Conservation (phyloP, 2,888 invertebrate species). For the Erpobdella octoculata region DNA sequence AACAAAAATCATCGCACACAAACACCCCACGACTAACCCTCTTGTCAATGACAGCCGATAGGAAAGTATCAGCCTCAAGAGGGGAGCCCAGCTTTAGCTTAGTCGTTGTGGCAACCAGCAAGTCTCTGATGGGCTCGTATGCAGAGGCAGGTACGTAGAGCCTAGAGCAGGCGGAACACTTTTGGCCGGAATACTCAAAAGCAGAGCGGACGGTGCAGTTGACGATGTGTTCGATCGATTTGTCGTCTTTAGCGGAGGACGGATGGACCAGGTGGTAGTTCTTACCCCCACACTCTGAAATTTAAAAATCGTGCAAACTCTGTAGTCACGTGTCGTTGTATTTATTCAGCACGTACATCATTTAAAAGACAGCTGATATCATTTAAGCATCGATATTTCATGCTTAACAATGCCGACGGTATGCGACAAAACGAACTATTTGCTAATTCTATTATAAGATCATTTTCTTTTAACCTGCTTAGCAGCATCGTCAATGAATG, state of each 20-base stretch:
- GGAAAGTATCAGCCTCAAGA: slow-evolving; percentile 67
- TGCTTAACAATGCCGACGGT: too few relatives aligned
- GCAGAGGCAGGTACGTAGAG: slow-evolving; percentile 86
- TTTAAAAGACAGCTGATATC: too few relatives aligned
- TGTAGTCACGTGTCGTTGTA: background rate
- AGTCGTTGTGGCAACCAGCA: slow-evolving; percentile 62
- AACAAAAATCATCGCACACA: too few relatives aligned
- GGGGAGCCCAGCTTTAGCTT: slow-evolving; percentile 73
- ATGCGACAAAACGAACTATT: too few relatives aligned
- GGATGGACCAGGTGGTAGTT: slow-evolving; percentile 96
- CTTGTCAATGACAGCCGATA: slow-evolving; percentile 92
- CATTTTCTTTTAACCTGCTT: too few relatives aligned
- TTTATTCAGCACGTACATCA: too few relatives aligned
- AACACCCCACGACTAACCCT: slow-evolving; percentile 56
- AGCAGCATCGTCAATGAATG: background rate
- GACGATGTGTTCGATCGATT: slow-evolving; percentile 68
- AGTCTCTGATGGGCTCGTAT: slow-evolving; percentile 64
- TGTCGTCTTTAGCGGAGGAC: slow-evolving; percentile 60
- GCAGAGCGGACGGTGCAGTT: slow-evolving; percentile 73
- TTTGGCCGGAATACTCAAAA: slow-evolving; percentile 86
- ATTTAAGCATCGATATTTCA: too few relatives aligned
- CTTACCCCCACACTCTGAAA: slow-evolving; percentile 93
- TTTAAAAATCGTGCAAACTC: background rate
- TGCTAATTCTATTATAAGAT: too few relatives aligned
- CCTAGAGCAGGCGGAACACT: slow-evolving; percentile 96